These are phyloP conservation scores for Callithrix jacchus DNA, from an alignment of 2,113 vertebrate species.

Conservation along the genomic window DNA sequence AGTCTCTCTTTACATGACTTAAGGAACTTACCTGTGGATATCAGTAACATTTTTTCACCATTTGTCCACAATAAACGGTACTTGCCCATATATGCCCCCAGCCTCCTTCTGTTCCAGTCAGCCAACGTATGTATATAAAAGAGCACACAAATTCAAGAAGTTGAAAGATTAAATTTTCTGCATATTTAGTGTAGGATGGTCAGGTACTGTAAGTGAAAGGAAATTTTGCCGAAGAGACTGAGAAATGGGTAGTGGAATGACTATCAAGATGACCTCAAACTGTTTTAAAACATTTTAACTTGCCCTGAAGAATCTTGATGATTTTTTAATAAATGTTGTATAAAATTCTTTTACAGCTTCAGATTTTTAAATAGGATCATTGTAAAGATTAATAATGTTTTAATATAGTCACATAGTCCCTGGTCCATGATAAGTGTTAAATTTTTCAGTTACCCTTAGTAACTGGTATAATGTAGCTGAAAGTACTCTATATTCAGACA, in stretches of 20 bases:
- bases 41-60: conserved; percentile 1
- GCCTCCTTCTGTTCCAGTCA: neutral
- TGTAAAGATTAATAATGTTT: neutral
- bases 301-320: neutral
- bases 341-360: neutral
- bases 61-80: conserved; percentile 6
- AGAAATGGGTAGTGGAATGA: neutral
- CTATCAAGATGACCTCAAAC: neutral
- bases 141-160: neutral
- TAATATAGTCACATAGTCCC: neutral
- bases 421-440: neutral
- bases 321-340: neutral
- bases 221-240: neutral
- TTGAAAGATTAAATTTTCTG: neutral
- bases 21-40: neutral
- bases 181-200: neutral
- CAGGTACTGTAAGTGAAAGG: neutral
- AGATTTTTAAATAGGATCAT: neutral
- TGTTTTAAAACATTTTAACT: conserved; percentile 23
- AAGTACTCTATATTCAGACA: neutral
- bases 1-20: conserved; percentile 39
- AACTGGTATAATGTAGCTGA: neutral
- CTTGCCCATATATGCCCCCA: neutral
- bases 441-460: neutral
- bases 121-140: neutral